These are phyloP conservation scores for Apotomis capreana DNA, from an alignment of 2,888 invertebrate species.

Conservation along the genomic window DNA sequence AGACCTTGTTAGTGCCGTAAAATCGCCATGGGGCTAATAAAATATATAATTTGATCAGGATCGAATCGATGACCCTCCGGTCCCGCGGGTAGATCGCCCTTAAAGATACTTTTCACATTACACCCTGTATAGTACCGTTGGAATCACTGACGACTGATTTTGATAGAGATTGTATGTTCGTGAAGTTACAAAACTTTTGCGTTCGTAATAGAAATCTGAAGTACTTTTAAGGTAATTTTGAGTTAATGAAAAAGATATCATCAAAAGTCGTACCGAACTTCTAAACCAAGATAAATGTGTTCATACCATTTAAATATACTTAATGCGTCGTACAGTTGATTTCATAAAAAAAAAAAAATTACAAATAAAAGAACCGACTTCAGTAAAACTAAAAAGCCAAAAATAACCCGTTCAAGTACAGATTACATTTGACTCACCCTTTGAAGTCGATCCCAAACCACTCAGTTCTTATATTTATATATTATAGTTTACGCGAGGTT, in stretches of 20 bases:
- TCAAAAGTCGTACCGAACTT: background rate
- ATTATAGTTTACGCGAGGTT: too few species aligned
- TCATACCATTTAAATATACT: background rate
- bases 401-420: too few species aligned
- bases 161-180: slow-evolving; percentile 6
- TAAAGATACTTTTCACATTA: slow-evolving; percentile 38
- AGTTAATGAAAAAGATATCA: background rate
- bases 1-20: slow-evolving; percentile 55
- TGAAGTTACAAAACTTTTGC: background rate
- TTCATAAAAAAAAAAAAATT: too few species aligned
- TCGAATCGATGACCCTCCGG: slow-evolving; percentile 52
- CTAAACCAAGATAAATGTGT: background rate
- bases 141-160: slow-evolving; percentile 19
- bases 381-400: too few species aligned
- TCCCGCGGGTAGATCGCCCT: slow-evolving; percentile 36
- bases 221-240: background rate
- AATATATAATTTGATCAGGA: slow-evolving; percentile 66
- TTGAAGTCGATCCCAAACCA: too few species aligned
- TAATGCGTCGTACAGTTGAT: too few species aligned
- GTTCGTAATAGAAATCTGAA: background rate
- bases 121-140: slow-evolving; percentile 21
- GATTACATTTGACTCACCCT: too few species aligned
- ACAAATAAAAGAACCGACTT: too few species aligned
- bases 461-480: too few species aligned
- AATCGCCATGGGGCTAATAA: slow-evolving; percentile 59